Evolutionary conservation across 2,113 vertebrate species (phyloP).

Genomic region (Lampris incognitus): DNA sequence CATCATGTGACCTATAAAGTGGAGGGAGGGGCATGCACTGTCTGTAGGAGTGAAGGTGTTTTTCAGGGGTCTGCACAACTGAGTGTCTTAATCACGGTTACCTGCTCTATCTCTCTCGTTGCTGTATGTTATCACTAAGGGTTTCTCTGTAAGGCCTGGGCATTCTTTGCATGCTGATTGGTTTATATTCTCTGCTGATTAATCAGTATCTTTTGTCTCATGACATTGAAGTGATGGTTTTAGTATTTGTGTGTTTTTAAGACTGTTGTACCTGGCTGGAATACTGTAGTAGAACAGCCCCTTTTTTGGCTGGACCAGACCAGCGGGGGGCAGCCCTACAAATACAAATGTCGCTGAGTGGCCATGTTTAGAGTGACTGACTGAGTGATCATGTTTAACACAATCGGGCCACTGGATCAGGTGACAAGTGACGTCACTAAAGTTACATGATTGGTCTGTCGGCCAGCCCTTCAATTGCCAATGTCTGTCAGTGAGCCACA

Average conservation of each 20-base stretch:
- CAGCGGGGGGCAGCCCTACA: too few species aligned
- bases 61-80: background rate
- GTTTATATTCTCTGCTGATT: background rate
- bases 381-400: too few species aligned
- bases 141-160: background rate
- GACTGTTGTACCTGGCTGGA: too few species aligned
- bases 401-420: too few species aligned
- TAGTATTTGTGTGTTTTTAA: background rate
- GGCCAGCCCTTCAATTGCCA: too few species aligned
- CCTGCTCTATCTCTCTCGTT: background rate
- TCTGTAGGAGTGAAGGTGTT: background rate
- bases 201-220: background rate
- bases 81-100: background rate
- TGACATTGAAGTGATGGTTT: slow-evolving; percentile 1
- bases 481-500: too few species aligned
- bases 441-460: too few species aligned
- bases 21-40: slow-evolving; percentile 1
- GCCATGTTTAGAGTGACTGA: too few species aligned
- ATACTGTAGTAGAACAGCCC: too few species aligned
- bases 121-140: background rate
- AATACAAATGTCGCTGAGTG: too few species aligned
- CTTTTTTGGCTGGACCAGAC: too few species aligned
- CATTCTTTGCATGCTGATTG: background rate
- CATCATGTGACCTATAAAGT: slow-evolving; percentile 56
- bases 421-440: too few species aligned